Conservation (phyloP, 2,113 vertebrate species). For the Rousettus leschenaultii region DNA sequence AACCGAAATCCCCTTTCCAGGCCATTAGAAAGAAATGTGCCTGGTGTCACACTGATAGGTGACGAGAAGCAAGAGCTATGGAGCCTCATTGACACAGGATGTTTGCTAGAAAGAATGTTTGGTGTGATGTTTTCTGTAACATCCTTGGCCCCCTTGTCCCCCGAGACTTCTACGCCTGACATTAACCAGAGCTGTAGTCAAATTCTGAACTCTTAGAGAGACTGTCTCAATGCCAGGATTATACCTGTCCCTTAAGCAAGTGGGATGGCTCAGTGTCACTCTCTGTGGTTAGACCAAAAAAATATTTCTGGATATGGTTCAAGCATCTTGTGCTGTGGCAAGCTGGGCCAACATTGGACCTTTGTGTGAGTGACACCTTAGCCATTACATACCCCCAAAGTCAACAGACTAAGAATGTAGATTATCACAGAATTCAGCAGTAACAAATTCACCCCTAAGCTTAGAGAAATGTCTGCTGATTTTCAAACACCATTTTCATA, state of each 20-base stretch:
- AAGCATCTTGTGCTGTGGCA: background rate
- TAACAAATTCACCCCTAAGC: background rate
- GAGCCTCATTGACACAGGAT: background rate
- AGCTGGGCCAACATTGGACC: background rate
- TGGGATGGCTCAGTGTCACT: fast-evolving
- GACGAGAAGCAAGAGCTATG: background rate
- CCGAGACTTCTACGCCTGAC: background rate
- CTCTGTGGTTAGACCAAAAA: background rate
- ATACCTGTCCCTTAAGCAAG: fast-evolving
- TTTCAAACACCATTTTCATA: constrained; percentile 13
- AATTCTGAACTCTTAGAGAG: background rate
- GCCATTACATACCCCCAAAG: background rate
- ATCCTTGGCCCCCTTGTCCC: background rate
- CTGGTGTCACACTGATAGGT: background rate
- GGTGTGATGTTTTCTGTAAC: background rate
- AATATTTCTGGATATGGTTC: background rate
- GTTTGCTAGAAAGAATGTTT: background rate
- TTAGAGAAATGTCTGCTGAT: background rate
- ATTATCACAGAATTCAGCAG: background rate
- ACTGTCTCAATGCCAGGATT: background rate
- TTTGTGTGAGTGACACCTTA: background rate
- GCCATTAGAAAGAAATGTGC: background rate
- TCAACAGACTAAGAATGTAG: background rate
- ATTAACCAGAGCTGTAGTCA: fast-evolving
- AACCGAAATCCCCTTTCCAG: fast-evolving